These are phyloP conservation scores for Mirounga angustirostris DNA, from an alignment of 2,113 vertebrate genomes.

Conservation along the genomic window DNA sequence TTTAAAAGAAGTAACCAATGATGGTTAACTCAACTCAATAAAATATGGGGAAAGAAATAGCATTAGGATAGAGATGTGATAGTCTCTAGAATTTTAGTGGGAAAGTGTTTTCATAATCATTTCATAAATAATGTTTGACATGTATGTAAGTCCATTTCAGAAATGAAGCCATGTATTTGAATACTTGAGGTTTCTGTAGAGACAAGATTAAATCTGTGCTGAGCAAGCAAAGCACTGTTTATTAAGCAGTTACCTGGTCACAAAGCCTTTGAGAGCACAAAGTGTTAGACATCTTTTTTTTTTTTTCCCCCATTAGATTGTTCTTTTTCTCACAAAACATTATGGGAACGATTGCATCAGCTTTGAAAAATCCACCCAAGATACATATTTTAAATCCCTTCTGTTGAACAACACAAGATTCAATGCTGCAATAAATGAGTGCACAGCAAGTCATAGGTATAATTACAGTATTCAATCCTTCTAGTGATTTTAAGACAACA, in stretches of 20 bases:
- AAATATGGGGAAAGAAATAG: neutral
- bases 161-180: neutral
- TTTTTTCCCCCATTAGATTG: neutral
- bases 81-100: neutral
- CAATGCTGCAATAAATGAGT: slow-evolving; percentile 37
- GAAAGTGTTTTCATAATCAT: neutral
- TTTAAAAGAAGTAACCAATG: neutral
- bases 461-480: neutral
- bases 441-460: neutral
- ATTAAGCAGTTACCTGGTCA: neutral
- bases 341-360: neutral
- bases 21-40: neutral
- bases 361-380: neutral
- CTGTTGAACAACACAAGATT: slow-evolving; percentile 14
- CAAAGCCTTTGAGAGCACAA: neutral
- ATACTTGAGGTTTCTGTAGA: neutral
- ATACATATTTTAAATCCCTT: neutral
- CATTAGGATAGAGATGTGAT: neutral
- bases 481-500: slow-evolving; percentile 39
- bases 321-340: slow-evolving; percentile 28
- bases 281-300: neutral
- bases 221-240: neutral
- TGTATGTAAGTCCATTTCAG: neutral
- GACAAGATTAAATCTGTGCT: slow-evolving; percentile 13
- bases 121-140: neutral